phyloP scores from a whole-genome alignment of 2,797 vertebrate species.

The Triplophysa bombifrons region DNA sequence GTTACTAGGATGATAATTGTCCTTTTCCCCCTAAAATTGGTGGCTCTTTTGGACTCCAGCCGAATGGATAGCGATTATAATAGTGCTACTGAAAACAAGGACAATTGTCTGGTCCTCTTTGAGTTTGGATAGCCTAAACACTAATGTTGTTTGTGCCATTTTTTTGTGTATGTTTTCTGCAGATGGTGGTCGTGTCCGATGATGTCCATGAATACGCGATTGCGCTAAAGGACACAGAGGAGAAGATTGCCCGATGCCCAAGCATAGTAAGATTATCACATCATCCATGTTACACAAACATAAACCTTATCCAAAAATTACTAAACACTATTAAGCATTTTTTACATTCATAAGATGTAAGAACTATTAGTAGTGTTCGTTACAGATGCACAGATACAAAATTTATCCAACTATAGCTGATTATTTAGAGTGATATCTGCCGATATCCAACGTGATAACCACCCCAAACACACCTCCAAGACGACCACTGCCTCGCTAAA shows the following conservation, averaged over 20 bases:
- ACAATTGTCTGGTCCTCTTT: constrained; percentile 10
- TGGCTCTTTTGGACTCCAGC: constrained; percentile 18
- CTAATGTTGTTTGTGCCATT: constrained; percentile 1
- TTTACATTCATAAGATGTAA: no score
- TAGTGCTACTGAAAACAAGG: not conserved
- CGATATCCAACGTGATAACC: no score
- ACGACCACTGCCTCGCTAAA: no score
- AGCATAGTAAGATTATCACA: constrained; percentile 61
- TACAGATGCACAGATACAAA: no score
- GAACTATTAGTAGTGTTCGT: no score
- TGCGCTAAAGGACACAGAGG: constrained; percentile 94
- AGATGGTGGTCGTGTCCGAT: constrained; percentile 98
- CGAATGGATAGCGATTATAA: constrained; percentile 12
- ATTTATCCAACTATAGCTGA: no score
- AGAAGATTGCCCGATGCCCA: constrained; percentile 93
- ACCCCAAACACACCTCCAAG: no score
- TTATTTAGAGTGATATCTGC: no score
- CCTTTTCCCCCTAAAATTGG: constrained; percentile 10
- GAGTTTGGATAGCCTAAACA: not conserved
- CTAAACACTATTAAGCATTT: no score
- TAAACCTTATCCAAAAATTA: not conserved
- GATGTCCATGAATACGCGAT: constrained; percentile 95
- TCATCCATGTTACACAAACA: not conserved
- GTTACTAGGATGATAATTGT: constrained; percentile 15
- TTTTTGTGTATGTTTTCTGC: constrained; percentile 18